Conservation (phyloP, 2,888 invertebrate genomes). For the Malachius bipustulatus region DNA sequence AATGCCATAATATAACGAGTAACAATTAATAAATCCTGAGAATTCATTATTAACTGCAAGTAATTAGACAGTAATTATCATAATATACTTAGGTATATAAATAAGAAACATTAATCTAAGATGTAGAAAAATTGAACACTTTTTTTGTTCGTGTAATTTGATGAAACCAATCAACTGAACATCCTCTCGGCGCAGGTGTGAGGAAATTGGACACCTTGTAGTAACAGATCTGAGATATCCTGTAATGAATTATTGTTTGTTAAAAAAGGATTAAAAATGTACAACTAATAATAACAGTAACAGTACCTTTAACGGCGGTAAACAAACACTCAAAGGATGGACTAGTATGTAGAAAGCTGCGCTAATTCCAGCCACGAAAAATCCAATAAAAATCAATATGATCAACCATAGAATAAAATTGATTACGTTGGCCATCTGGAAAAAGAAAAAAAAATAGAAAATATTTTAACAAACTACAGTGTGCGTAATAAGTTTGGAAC, state of each 20-base stretch:
- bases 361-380: conserved; percentile 55
- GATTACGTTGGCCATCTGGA: conserved; percentile 52
- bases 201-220: conserved; percentile 58
- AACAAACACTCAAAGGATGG: conserved; percentile 55
- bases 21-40: too few relatives aligned
- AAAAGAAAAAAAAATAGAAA: conserved; percentile 11
- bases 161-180: conserved; percentile 37
- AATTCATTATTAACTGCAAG: too few relatives aligned
- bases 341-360: conserved; percentile 57
- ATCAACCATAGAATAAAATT: conserved; percentile 60
- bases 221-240: conserved; percentile 54
- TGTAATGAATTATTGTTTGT: conserved; percentile 35
- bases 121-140: too few relatives aligned
- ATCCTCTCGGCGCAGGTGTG: conserved; percentile 58
- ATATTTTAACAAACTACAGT: too few relatives aligned
- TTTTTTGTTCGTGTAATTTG: too few relatives aligned
- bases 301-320: conserved; percentile 56
- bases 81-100: too few relatives aligned
- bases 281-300: neutral
- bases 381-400: conserved; percentile 53
- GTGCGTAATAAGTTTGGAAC: too few relatives aligned
- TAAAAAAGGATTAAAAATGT: neutral
- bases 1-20: too few relatives aligned
- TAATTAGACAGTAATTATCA: too few relatives aligned
- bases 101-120: too few relatives aligned